Base-by-base conservation (phyloP, 35 echinoderm and acorn worm genomes). In the Stichopus chloronotus region DNA sequence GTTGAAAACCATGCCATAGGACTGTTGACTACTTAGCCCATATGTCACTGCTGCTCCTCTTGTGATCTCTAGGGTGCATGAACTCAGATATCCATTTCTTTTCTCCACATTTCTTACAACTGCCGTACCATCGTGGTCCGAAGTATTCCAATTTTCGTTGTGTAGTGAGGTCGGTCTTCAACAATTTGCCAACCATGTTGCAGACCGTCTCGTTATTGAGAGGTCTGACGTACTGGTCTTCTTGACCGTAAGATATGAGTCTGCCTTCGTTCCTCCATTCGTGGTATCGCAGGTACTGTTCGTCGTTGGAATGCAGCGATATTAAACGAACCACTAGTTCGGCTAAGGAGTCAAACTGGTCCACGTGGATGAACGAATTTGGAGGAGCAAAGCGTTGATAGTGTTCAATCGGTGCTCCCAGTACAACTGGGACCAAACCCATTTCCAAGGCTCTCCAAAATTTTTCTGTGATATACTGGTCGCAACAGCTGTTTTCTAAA, bases 401-500 rank as follows among this genome's bases (percentile, higher is more conserved):
- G 16, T 89, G 60, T 16, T 89, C 65, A 25, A 71, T 21, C 9
- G 87, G 52, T 12, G 59, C 87, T 11, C 59, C 87, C 21, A 89
- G 19, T 5, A 71, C 86, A 21, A 88, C 86, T 12, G 86, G 86
- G 9, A 88, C 86, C 11, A 60, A 5, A 6, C 86, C 86, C 61
- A 69, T 88, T 30, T 89, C 65, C 25, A 89, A 25, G 14, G 87
- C 59, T 8, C 60, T 89, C 87, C 87, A 89, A 89, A 89, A 69
- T 61, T 89, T 89, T 89, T 89, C 87, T 10, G 87, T 89, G 43
- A 89, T 58, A 25, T 89, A 89, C 52, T 89, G 21, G 17, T 71
- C 57, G 14, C 87, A 89, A 71, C 87, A 89, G 52, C 87, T 89
- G 60, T 89, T 89, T 72, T 89, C 87, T 71, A 89, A 54, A 89